These are phyloP conservation scores for Aspidoscelis tigris DNA, from an alignment of 2,113 vertebrate genomes.

Conservation along the genomic window DNA sequence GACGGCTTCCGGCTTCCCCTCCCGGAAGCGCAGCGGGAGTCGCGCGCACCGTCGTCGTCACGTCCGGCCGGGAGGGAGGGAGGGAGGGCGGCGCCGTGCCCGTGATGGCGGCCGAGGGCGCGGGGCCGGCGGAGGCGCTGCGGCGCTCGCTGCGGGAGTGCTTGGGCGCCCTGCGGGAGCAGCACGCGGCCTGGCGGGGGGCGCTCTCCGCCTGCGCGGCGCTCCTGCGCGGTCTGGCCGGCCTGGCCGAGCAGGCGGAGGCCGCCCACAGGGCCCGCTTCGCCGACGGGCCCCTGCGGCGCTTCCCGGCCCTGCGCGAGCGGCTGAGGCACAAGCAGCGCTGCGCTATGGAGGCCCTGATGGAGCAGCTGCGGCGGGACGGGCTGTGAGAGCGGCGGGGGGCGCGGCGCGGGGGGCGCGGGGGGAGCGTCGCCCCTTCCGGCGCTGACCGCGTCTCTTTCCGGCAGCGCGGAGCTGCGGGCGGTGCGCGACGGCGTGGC, in stretches of 20 bases:
- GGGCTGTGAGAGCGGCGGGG: conserved; percentile 77
- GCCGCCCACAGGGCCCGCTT: conserved; percentile 74
- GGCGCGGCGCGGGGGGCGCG: neutral
- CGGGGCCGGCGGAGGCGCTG: conserved; percentile 43
- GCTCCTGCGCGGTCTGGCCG: conserved; percentile 79
- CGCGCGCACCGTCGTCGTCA: too few relatives aligned
- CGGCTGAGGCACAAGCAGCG: conserved; percentile 81
- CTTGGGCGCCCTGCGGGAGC: conserved; percentile 73
- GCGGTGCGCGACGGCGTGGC: conserved; percentile 77
- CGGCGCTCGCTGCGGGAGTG: conserved; percentile 75
- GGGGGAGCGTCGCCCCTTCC: neutral
- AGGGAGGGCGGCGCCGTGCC: too few relatives aligned
- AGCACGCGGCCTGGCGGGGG: conserved; percentile 71
- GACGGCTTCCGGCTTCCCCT: too few relatives aligned
- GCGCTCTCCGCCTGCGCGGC: conserved; percentile 72
- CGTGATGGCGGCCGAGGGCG: conserved; percentile 21
- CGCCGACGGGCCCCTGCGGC: conserved; percentile 70
- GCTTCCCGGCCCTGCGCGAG: conserved; percentile 77
- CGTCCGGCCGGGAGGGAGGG: too few relatives aligned
- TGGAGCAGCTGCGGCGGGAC: conserved; percentile 73
- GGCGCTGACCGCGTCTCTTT: neutral
- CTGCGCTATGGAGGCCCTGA: conserved; percentile 74
- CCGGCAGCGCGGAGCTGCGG: conserved; percentile 76
- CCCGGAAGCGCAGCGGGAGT: too few relatives aligned
- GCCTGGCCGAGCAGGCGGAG: conserved; percentile 82